phyloP scores from a whole-genome alignment of 1,140 invertebrate species.

The Trachymyrmex cornetzi region DNA sequence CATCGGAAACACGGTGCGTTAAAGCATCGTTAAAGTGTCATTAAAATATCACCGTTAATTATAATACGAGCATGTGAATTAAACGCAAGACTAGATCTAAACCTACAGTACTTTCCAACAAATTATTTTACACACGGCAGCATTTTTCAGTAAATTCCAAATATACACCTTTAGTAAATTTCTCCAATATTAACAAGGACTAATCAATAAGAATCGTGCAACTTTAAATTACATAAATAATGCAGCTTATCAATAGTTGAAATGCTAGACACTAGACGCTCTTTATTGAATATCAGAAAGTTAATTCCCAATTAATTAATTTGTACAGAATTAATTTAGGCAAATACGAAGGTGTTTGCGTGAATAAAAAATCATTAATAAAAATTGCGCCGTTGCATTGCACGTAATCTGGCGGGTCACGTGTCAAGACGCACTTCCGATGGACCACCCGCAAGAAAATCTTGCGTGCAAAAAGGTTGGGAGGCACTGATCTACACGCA shows the following conservation, averaged over 20 bases:
- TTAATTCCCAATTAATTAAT: not conserved
- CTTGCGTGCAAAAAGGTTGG: constrained; percentile 49
- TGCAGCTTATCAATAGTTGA: not conserved
- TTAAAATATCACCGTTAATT: constrained; percentile 74
- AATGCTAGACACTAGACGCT: not conserved
- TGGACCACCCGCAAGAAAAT: constrained; percentile 70
- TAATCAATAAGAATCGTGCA: too few species aligned
- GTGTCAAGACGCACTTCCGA: constrained; percentile 44
- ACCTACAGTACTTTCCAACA: constrained; percentile 14
- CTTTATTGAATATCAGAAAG: not conserved
- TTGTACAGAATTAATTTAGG: not conserved
- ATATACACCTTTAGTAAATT: not conserved
- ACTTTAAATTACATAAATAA: not conserved
- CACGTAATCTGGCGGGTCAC: constrained; percentile 44
- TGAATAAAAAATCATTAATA: not conserved
- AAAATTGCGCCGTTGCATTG: constrained; percentile 30
- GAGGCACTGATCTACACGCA: constrained; percentile 47
- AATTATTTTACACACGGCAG: not conserved
- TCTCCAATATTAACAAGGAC: not conserved
- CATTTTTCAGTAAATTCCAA: not conserved
- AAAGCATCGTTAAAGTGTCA: constrained; percentile 74
- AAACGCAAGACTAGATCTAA: constrained; percentile 15
- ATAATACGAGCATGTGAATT: constrained; percentile 67
- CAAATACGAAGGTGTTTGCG: not conserved
- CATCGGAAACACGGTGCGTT: constrained; percentile 66